phyloP scores from a whole-genome alignment of 2,888 invertebrate species.

The Lasioglossum lativentre region DNA sequence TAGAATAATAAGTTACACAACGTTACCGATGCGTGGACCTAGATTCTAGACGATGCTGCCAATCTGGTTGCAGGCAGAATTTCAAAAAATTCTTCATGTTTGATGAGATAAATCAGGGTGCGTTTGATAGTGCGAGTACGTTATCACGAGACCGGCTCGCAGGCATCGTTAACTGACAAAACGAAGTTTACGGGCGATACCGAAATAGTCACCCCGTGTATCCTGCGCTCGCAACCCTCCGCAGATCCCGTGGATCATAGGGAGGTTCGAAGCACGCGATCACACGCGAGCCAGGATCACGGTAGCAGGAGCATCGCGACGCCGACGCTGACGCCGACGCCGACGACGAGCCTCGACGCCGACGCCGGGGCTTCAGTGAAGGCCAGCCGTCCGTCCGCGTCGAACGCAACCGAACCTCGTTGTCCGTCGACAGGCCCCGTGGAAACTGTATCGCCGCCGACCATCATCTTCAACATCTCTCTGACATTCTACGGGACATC shows the following conservation, averaged over 20 bases:
- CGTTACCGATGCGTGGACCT: no score
- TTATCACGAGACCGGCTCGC: not conserved
- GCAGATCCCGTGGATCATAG: constrained; percentile 37
- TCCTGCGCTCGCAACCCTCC: constrained; percentile 14
- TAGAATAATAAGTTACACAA: no score
- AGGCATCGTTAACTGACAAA: constrained; percentile 31
- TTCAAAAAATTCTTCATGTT: no score
- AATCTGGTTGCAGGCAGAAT: no score
- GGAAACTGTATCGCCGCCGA: constrained; percentile 74
- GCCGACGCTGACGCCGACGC: constrained; percentile 58
- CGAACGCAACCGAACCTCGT: constrained; percentile 72
- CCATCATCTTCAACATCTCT: constrained; percentile 41
- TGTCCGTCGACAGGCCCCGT: constrained; percentile 71
- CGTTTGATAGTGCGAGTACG: not conserved
- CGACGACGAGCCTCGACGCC: constrained; percentile 20
- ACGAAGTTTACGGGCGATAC: constrained; percentile 25
- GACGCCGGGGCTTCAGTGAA: constrained; percentile 74
- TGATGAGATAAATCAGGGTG: not conserved
- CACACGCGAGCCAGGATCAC: constrained; percentile 60
- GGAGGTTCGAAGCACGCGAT: constrained; percentile 78
- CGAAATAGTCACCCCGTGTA: constrained; percentile 11
- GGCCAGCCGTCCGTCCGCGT: constrained; percentile 76
- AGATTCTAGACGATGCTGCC: no score
- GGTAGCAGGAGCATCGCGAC: constrained; percentile 66
- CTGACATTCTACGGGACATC: constrained; percentile 12